A percentile compares a stretch with the other conserved stretches of the same genome.
Conservation (phyloP, 2,113 vertebrate genomes). For the Salvelinus fontinalis region DNA sequence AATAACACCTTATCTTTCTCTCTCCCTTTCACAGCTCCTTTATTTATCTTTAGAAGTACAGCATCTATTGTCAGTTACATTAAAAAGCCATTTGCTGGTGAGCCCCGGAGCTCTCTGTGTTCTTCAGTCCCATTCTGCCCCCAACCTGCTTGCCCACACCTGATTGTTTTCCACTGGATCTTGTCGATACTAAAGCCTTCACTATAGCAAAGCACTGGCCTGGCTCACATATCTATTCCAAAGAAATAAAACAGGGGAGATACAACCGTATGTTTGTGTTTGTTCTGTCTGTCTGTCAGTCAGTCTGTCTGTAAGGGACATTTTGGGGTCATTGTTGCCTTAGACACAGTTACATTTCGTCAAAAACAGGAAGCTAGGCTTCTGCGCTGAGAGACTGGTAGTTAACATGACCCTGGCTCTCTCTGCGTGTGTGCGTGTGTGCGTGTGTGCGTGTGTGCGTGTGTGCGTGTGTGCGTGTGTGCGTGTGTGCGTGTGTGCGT, state of each 20-base stretch:
- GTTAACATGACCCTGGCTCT: constrained; percentile 56
- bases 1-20: neutral
- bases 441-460: constrained; percentile 26
- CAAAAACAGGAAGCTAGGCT: constrained; percentile 74
- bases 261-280: neutral
- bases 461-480: constrained; percentile 25
- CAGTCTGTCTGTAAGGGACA: neutral
- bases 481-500: constrained; percentile 8
- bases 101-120: constrained; percentile 6
- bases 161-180: neutral
- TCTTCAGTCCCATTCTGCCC: neutral
- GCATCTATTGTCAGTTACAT: constrained; percentile 32
- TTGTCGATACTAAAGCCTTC: neutral
- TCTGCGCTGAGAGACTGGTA: constrained; percentile 55
- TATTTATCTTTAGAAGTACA: constrained; percentile 13
- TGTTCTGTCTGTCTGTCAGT: neutral
- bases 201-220: no score
- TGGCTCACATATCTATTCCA: no score
- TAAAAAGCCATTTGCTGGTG: constrained; percentile 32
- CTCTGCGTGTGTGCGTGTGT: neutral
- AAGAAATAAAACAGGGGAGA: no score
- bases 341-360: constrained; percentile 70
- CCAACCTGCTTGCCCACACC: no score
- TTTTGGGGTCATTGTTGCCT: constrained; percentile 44
- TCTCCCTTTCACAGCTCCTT: neutral